Evolutionary conservation across 1,140 invertebrate species (phyloP), one percentile per base, ranked within the genome.

Genomic region (Oryctes rhinoceros): DNA sequence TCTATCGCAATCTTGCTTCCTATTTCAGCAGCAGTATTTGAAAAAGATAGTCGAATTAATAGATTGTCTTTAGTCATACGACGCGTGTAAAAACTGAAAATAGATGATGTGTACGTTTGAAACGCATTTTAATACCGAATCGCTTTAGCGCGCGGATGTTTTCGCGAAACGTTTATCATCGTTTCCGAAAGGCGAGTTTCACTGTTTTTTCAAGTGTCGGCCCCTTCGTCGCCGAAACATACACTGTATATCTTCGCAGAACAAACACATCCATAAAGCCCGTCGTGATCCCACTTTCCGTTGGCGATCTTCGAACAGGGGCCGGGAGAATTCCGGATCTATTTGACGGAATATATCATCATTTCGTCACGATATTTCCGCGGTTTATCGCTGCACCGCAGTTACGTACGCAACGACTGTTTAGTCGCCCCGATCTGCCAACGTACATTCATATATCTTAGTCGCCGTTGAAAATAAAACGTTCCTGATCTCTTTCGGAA

Each of bases 311-410:
- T 71, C 24, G 20, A 71, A 24, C 20, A 24, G 37, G 11, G 18
- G 37, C 53, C 11, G 65, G 65, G 18, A 71, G 62, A 71, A 71
- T 71, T 37, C 65, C 65, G n/a, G 75, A 47, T 76, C 18, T 76
- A 37, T 76, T 76, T 76, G 75, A 76, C 75, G 75, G 75, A 44
- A 49, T 76, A 76, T 76, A 76, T 76, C 75, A 76, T 76, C 75
- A 49, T 76, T 76, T 76, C 75, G 75, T 76, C 75, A 48, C 75
- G 47, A 76, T 76, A 44, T 76, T 44, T 76, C 75, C 35, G 39
- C 39, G 39, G 37, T 76, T 76, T 76, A 76, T 76, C 75, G 75
- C 18, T 20, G 39, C 37, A 76, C 18, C 47, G 39, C 75, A 76
- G 75, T 35, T 20, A 47, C 39, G 75, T 48, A 15, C 18, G 37